Percentiles rank a stretch among this genome's conserved stretches.
Evolutionary conservation across 2,113 vertebrate genomes (phyloP).

Genomic region (Candoia aspera): DNA sequence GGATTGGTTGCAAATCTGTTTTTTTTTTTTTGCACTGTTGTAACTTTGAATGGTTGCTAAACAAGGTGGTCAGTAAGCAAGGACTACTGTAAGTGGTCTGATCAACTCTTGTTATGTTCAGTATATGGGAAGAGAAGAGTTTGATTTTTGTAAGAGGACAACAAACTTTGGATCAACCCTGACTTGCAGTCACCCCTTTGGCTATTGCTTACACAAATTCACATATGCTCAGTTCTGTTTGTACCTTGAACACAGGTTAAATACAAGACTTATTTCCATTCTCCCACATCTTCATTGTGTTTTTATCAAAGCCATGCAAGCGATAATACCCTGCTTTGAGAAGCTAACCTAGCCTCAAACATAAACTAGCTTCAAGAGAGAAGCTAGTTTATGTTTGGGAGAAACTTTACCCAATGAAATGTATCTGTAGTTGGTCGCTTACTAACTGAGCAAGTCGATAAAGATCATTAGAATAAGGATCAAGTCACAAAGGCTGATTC

Average conservation of each 20-base stretch:
- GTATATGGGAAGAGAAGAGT: neutral
- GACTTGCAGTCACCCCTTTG: neutral
- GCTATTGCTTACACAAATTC: neutral
- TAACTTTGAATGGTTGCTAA: too few species aligned
- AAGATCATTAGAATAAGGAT: too few species aligned
- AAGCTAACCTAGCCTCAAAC: neutral
- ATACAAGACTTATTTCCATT: neutral
- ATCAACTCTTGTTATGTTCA: neutral
- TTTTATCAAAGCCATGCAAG: neutral
- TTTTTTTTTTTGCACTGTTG: too few species aligned
- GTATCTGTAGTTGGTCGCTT: too few species aligned
- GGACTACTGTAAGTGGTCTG: too few species aligned
- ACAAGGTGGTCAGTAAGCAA: too few species aligned
- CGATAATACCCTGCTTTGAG: neutral
- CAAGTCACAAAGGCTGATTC: too few species aligned
- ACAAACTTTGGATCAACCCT: neutral
- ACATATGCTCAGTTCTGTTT: too few species aligned
- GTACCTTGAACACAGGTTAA: neutral
- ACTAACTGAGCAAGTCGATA: too few species aligned
- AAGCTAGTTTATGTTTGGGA: too few species aligned
- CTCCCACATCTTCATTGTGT: neutral
- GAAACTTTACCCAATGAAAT: neutral
- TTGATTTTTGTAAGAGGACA: neutral
- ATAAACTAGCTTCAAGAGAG: too few species aligned
- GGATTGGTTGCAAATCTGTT: too few species aligned